Conservation (phyloP, 1,140 invertebrate species). For the Acromyrmex echinatior region DNA sequence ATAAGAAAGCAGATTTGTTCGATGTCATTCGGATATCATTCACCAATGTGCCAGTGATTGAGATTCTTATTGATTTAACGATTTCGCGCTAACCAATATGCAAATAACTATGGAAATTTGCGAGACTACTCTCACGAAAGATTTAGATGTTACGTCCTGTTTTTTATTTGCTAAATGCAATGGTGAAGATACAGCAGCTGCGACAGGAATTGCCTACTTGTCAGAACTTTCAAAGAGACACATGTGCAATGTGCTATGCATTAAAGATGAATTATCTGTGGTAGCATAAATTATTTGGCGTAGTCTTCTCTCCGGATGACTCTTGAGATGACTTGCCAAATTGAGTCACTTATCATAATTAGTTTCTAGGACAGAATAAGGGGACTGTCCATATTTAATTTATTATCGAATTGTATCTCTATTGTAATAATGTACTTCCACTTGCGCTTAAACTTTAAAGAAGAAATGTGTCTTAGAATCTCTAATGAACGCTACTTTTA, state of each 20-base stretch:
- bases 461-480: neutral
- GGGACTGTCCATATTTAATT: slow-evolving; percentile 19
- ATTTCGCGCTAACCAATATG: slow-evolving; percentile 28
- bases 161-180: slow-evolving; percentile 16
- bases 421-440: neutral
- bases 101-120: slow-evolving; percentile 18
- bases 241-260: slow-evolving; percentile 53
- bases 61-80: slow-evolving; percentile 10
- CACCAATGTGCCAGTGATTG: neutral
- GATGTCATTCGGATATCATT: neutral
- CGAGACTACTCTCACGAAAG: neutral
- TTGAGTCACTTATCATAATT: slow-evolving; percentile 52
- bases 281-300: slow-evolving; percentile 48
- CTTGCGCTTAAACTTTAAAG: neutral
- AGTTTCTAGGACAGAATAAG: slow-evolving; percentile 37
- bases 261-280: slow-evolving; percentile 63
- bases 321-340: slow-evolving; percentile 43
- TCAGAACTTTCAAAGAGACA: slow-evolving; percentile 57
- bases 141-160: slow-evolving; percentile 27
- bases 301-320: slow-evolving; percentile 38
- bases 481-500: neutral
- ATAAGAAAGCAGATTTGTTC: neutral
- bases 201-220: slow-evolving; percentile 58
- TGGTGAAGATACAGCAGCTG: slow-evolving; percentile 44
- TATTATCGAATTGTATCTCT: neutral